Base-by-base conservation (phyloP, 2,797 vertebrate species). In the Tadarida brasiliensis region DNA sequence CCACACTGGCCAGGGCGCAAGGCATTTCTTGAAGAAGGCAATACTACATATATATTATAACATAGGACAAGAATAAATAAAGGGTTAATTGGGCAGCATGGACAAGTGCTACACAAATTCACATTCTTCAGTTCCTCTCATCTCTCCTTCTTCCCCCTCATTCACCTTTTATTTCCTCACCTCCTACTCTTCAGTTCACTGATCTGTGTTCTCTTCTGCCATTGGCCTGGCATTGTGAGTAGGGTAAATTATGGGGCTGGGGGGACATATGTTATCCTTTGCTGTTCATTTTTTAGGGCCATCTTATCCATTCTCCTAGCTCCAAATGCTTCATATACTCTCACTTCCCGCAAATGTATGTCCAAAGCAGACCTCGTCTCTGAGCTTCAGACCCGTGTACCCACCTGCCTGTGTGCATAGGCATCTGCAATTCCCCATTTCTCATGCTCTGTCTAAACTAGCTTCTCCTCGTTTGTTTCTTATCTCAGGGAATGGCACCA, bases 21-120 rank as follows among this genome's bases (percentile, higher is more conserved):
- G 30, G n/a, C 68, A 67, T 80, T 71, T 94, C 49, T 73, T 81
- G 19, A 91, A 63, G 56, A 77, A 49, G 47, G 47, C 22, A 63
- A 54, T 61, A 35, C 44, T 63, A 59, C 63, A 47, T 51, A 59
- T 51, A n/a, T 39, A 65, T 33, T 86, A 73, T 61, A n/a, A 82
- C 78, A 71, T 59, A 80, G 20, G 93, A 59, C 44, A 71, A 30
- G 4, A 11, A 15, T 30, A 63, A 15, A 33, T 71, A 88, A 95
- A 92, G 70, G 63, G 3, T 78, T 84, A 84, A 82, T 35, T 71
- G 56, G 47, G 35, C 56, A 63, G 24, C 57, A 54, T 11, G 15
- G 61, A 47, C 67, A n/a, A 57, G 5, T 78, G 44, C 15, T 86
- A n/a, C 65, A 73, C 47, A 93, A 80, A 86, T 90, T 95, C 56